phyloP scores from a whole-genome alignment of 2,797 vertebrate genomes.

The Morus bassanus region DNA sequence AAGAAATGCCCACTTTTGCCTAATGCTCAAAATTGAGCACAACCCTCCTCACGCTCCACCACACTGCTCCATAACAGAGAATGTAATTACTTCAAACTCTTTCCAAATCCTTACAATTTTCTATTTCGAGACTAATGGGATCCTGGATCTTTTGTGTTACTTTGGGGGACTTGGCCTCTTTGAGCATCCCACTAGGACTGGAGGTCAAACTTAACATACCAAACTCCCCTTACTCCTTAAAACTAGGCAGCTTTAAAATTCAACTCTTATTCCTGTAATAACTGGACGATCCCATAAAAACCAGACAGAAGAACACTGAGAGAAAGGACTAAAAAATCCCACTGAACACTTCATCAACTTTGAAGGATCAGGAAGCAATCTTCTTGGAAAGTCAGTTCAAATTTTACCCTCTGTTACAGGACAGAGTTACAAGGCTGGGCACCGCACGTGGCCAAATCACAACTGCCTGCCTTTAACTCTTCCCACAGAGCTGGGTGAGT shows the following conservation, averaged over 20 bases:
- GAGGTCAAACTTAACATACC: background rate
- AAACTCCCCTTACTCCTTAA: background rate
- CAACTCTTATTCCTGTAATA: background rate
- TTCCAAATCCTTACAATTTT: background rate
- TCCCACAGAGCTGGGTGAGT: background rate
- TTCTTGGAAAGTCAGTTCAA: background rate
- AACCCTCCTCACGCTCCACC: background rate
- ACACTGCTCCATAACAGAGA: rapidly evolving
- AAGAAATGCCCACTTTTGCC: background rate
- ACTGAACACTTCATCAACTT: background rate
- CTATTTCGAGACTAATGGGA: background rate
- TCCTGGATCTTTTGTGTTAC: background rate
- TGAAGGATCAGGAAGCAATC: background rate
- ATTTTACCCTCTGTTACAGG: background rate
- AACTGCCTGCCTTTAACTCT: background rate
- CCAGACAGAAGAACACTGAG: background rate
- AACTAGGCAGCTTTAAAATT: background rate
- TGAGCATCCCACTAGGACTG: background rate
- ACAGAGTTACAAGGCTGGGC: background rate
- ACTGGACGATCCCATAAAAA: background rate
- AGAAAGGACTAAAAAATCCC: background rate
- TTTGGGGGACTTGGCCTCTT: background rate
- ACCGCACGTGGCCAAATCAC: rapidly evolving
- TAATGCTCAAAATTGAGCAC: background rate
- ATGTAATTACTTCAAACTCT: background rate